Conservation (phyloP, 2,888 invertebrate species). For the Sarcophaga variegata region DNA sequence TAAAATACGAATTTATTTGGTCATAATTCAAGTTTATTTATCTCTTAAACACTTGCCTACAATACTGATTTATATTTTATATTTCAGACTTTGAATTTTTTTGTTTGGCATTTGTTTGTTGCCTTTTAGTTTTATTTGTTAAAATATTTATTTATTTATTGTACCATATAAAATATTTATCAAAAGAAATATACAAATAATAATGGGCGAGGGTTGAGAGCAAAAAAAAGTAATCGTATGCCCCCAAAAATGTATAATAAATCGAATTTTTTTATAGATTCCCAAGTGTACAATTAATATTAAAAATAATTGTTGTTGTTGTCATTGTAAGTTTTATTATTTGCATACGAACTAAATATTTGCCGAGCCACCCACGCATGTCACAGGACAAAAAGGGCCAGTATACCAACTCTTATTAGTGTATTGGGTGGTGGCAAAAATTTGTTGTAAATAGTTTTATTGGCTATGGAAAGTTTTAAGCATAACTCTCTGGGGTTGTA, state of each 20-base stretch:
- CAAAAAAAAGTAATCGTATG: conserved; percentile 11
- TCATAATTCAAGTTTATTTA: conserved; percentile 23
- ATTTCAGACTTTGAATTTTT: not conserved
- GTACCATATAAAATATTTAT: conserved; percentile 9
- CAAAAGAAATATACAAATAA: not conserved
- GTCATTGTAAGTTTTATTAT: conserved; percentile 6
- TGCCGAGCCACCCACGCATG: not conserved
- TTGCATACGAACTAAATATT: conserved; percentile 15
- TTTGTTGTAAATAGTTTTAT: not conserved
- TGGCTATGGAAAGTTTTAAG: no score
- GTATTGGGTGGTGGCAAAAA: not conserved
- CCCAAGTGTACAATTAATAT: conserved; percentile 43
- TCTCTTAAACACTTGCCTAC: not conserved
- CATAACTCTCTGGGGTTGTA: no score
- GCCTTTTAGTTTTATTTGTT: conserved; percentile 4
- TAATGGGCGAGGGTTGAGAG: not conserved
- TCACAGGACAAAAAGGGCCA: not conserved
- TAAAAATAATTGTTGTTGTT: not conserved
- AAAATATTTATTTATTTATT: conserved; percentile 30
- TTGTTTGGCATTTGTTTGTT: not conserved
- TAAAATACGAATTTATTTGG: not conserved
- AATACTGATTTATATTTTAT: not conserved
- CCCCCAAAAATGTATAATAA: not conserved
- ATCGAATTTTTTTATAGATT: conserved; percentile 38
- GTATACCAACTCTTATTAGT: not conserved